These are phyloP conservation scores for Watsonalla binaria DNA, from an alignment of 2,888 invertebrate species.

Conservation along the genomic window DNA sequence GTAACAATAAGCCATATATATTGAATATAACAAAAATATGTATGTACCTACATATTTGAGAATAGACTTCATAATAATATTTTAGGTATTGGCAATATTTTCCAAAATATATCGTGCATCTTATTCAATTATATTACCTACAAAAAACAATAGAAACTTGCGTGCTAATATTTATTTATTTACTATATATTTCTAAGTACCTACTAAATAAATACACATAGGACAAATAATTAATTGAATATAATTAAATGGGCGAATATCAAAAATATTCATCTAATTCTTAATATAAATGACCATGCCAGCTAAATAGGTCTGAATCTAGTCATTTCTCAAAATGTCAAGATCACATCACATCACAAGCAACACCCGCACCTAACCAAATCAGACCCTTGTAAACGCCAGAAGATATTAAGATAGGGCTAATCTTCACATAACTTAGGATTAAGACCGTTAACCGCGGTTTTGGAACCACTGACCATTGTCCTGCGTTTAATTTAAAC, in stretches of 20 bases:
- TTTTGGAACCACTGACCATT: slow-evolving; percentile 68
- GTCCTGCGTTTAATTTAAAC: slow-evolving; percentile 76
- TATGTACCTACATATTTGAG: background rate
- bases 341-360: background rate
- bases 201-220: too few relatives aligned
- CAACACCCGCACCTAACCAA: slow-evolving; percentile 19
- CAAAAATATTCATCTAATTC: too few relatives aligned
- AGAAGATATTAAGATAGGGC: slow-evolving; percentile 72
- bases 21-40: background rate
- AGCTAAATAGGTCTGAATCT: background rate
- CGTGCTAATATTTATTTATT: too few relatives aligned
- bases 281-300: too few relatives aligned
- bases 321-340: background rate
- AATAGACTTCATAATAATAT: too few relatives aligned
- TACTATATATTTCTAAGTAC: too few relatives aligned
- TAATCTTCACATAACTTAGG: slow-evolving; percentile 78
- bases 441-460: slow-evolving; percentile 62
- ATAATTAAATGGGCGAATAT: too few relatives aligned
- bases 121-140: too few relatives aligned
- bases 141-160: too few relatives aligned
- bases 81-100: too few relatives aligned
- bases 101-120: too few relatives aligned
- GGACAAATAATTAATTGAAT: too few relatives aligned
- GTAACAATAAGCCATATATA: background rate
- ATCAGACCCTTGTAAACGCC: slow-evolving; percentile 49